Percentiles rank a stretch among this genome's conserved stretches.
Evolutionary conservation across 2,888 invertebrate species (phyloP).

Genomic region (Erebia palarica): DNA sequence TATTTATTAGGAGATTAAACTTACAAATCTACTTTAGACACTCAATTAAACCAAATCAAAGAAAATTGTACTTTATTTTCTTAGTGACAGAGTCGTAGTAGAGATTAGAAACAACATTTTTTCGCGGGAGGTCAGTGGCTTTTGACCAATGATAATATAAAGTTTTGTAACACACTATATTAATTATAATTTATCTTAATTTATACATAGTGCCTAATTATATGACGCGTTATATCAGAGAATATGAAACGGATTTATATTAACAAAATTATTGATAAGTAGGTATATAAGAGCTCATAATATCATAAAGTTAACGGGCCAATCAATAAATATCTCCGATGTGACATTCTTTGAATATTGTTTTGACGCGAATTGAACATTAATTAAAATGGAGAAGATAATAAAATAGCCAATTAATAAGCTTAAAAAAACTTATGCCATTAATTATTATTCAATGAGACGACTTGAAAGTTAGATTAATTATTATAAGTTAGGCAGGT

Average conservation of each 20-base stretch:
- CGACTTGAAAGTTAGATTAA: background rate
- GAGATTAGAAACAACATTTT: background rate
- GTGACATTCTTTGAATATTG: slow-evolving; percentile 10
- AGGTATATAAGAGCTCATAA: background rate
- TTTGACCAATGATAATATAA: slow-evolving; percentile 40
- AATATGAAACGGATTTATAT: slow-evolving; percentile 1
- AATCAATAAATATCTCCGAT: background rate
- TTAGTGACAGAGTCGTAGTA: slow-evolving; percentile 7
- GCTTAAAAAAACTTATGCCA: slow-evolving; percentile 6
- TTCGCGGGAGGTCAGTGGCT: slow-evolving; percentile 48
- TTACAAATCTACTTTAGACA: slow-evolving; percentile 9
- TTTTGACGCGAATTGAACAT: slow-evolving; percentile 7
- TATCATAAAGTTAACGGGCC: slow-evolving; percentile 9
- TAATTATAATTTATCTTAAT: slow-evolving; percentile 48
- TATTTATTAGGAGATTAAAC: slow-evolving; percentile 35
- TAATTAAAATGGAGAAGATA: background rate
- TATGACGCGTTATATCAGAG: slow-evolving; percentile 13
- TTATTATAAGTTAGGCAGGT: too few species aligned
- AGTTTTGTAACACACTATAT: slow-evolving; percentile 50
- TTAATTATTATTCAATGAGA: background rate
- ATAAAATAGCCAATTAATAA: slow-evolving; percentile 10
- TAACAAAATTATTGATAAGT: slow-evolving; percentile 6
- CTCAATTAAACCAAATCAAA: background rate
- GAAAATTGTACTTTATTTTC: slow-evolving; percentile 16
- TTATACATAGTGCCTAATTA: slow-evolving; percentile 30